These are phyloP conservation scores for Cebus imitator DNA, from an alignment of 2,113 vertebrate genomes.

Conservation along the genomic window DNA sequence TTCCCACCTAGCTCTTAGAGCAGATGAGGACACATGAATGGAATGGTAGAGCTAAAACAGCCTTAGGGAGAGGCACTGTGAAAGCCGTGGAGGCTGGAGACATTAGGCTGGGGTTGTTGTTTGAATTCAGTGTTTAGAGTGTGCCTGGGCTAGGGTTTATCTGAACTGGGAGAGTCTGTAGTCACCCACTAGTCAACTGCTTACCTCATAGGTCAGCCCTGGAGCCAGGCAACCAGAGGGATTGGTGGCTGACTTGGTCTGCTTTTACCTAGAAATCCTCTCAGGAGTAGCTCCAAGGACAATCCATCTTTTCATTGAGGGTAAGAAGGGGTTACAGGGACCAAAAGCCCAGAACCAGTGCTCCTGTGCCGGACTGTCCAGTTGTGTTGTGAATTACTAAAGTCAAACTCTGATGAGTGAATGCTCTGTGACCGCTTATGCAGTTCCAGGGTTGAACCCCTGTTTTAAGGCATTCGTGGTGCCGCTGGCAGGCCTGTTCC, in stretches of 20 bases:
- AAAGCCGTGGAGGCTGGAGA: not conserved
- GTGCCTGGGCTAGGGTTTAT: not conserved
- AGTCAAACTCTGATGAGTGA: not conserved
- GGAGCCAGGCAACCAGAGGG: not conserved
- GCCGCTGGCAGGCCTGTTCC: accelerated
- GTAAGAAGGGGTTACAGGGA: not conserved
- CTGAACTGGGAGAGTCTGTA: not conserved
- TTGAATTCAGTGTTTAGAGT: not conserved
- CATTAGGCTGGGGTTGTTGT: not conserved
- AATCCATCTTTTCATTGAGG: not conserved
- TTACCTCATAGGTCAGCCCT: not conserved
- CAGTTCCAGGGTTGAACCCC: not conserved
- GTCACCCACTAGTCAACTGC: not conserved
- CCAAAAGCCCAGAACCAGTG: not conserved
- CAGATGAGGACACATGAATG: not conserved
- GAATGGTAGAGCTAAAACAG: not conserved
- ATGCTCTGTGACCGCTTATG: not conserved
- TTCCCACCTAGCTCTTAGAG: not conserved
- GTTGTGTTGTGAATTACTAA: not conserved
- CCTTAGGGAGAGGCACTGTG: not conserved
- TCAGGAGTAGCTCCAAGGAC: not conserved
- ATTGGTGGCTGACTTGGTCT: not conserved
- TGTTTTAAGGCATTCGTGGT: not conserved
- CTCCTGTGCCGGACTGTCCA: not conserved
- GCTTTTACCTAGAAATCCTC: not conserved